phyloP scores from a whole-genome alignment of 2,888 invertebrate species.

The Cheilosia impressa region DNA sequence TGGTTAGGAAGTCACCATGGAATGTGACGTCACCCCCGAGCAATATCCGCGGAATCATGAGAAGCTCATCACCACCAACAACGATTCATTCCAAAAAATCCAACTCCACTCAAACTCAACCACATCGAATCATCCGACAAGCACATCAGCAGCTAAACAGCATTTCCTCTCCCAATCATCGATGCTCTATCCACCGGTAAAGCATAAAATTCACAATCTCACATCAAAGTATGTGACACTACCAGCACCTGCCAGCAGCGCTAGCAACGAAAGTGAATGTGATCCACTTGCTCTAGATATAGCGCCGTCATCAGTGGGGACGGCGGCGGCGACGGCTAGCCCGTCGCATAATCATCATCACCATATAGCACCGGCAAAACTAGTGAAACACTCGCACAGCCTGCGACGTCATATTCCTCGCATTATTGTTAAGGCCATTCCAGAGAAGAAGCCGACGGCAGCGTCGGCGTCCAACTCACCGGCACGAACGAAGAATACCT shows the following conservation, averaged over 20 bases:
- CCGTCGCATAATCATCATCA: constrained; percentile 58
- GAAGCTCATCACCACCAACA: constrained; percentile 64
- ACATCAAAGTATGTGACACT: constrained; percentile 78
- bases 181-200: constrained; percentile 66
- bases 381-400: constrained; percentile 90
- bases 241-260: constrained; percentile 78
- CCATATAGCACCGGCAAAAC: constrained; percentile 68
- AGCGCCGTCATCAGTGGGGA: constrained; percentile 71
- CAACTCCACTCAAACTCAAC: constrained; percentile 69
- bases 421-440: constrained; percentile 92
- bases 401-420: constrained; percentile 88
- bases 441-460: constrained; percentile 82
- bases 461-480: constrained; percentile 49
- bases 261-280: constrained; percentile 81
- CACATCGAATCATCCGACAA: constrained; percentile 60
- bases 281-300: constrained; percentile 82
- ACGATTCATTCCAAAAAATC: constrained; percentile 73
- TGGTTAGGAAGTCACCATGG: constrained; percentile 72
- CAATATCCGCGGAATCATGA: constrained; percentile 69
- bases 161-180: constrained; percentile 73
- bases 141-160: constrained; percentile 59
- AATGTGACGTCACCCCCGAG: constrained; percentile 78
- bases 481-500: constrained; percentile 53
- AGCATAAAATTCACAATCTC: constrained; percentile 60
- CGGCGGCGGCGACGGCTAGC: constrained; percentile 20